Percentiles rank a stretch among this genome's conserved stretches.
Conservation (phyloP, 2,797 vertebrate species). For the Bovichtus variegatus region DNA sequence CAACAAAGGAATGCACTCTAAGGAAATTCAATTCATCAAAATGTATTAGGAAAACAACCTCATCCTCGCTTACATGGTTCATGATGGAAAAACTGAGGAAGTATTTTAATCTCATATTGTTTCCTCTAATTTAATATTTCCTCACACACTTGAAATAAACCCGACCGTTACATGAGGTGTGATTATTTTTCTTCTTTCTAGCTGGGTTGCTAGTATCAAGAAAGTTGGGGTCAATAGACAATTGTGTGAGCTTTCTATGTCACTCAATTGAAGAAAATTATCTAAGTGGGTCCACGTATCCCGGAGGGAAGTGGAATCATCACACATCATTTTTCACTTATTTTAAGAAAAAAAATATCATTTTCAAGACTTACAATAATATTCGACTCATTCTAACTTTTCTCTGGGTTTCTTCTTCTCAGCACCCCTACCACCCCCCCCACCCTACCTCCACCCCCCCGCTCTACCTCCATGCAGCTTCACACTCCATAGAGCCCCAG, state of each 20-base stretch:
- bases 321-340: constrained; percentile 21
- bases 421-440: too few relatives aligned
- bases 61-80: neutral
- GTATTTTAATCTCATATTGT: neutral
- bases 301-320: constrained; percentile 13
- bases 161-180: constrained; percentile 13
- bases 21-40: neutral
- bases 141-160: constrained; percentile 31
- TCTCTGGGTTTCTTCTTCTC: constrained; percentile 21
- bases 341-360: constrained; percentile 12
- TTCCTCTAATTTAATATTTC: constrained; percentile 1
- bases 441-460: neutral
- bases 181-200: constrained; percentile 12
- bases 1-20: neutral
- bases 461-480: constrained; percentile 48
- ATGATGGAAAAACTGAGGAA: constrained; percentile 24
- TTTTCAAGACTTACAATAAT: constrained; percentile 37
- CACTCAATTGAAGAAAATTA: constrained; percentile 5
- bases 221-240: constrained; percentile 38
- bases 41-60: neutral
- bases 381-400: constrained; percentile 47
- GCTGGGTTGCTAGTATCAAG: constrained; percentile 5
- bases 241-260: constrained; percentile 17
- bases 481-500: constrained; percentile 69
- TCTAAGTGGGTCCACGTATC: constrained; percentile 12